These are phyloP conservation scores for Melanerpes aurifrons DNA, from an alignment of 2,113 vertebrate genomes.

Conservation along the genomic window DNA sequence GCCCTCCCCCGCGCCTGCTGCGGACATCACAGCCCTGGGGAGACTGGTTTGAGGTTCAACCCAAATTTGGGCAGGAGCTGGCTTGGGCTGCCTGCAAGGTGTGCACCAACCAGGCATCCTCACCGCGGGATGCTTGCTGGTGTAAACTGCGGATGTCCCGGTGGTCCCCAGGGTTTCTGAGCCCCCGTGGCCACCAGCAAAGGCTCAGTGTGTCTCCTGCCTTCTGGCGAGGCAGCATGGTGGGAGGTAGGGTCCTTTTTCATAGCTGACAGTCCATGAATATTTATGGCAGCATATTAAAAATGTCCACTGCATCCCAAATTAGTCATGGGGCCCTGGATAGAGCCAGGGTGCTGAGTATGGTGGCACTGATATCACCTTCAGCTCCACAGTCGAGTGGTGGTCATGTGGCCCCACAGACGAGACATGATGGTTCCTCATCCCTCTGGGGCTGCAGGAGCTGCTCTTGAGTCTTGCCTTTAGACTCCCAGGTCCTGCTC, in stretches of 20 bases:
- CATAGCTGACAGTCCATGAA: constrained; percentile 51
- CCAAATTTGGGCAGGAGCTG: neutral
- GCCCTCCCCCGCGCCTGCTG: rapidly evolving
- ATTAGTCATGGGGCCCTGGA: constrained; percentile 20
- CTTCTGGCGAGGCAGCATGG: neutral
- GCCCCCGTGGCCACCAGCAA: neutral
- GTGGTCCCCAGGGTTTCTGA: neutral
- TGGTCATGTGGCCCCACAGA: neutral
- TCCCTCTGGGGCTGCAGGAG: neutral
- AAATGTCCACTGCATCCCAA: constrained; percentile 43
- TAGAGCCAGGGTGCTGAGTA: neutral
- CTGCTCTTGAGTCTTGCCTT: neutral
- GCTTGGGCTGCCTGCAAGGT: neutral
- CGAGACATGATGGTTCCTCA: too few species aligned
- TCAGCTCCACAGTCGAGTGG: rapidly evolving
- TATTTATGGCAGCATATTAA: constrained; percentile 66
- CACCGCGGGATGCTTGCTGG: rapidly evolving
- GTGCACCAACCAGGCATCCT: neutral
- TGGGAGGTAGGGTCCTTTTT: constrained; percentile 23
- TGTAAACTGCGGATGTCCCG: neutral
- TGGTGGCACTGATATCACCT: neutral
- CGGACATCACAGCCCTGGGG: rapidly evolving
- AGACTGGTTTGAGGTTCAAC: neutral
- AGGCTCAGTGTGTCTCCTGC: neutral
- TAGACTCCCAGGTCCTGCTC: neutral